These are phyloP conservation scores for Ptychoptera contaminata DNA, from an alignment of 2,888 invertebrate species.

Conservation along the genomic window DNA sequence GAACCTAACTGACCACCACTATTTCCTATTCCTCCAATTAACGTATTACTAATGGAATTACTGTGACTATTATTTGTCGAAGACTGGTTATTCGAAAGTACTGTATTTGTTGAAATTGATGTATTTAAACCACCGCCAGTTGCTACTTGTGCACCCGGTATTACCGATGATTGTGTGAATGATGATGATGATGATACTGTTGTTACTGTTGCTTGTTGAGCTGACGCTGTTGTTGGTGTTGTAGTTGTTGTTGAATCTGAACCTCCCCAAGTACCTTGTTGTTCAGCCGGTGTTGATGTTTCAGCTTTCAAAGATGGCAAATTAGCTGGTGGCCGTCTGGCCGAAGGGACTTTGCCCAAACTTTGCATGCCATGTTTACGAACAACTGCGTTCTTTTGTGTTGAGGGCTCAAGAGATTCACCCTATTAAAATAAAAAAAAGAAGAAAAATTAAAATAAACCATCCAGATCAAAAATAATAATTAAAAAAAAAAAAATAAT, in stretches of 20 bases:
- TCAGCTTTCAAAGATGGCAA: conserved; percentile 98
- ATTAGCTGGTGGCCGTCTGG: conserved; percentile 96
- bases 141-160: background rate
- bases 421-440: conserved; percentile 36
- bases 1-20: conserved; percentile 8
- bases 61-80: conserved; percentile 3
- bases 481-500: conserved; percentile 1
- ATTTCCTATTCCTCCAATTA: conserved; percentile 7
- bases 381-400: conserved; percentile 75
- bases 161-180: background rate
- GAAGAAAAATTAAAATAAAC: conserved; percentile 6
- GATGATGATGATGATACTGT: background rate
- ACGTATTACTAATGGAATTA: conserved; percentile 10
- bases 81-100: too few relatives aligned
- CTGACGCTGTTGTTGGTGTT: conserved; percentile 5
- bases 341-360: conserved; percentile 97
- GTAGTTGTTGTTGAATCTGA: conserved; percentile 4
- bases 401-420: conserved; percentile 74
- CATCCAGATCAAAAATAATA: conserved; percentile 5
- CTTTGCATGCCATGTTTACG: conserved; percentile 99
- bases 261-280: conserved; percentile 10
- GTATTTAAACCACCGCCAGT: background rate
- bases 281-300: conserved; percentile 33
- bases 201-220: conserved; percentile 8
- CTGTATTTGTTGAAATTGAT: conserved; percentile 1